Evolutionary conservation across 2,797 vertebrate species (phyloP).

Genomic region (Buceros bicornis): DNA sequence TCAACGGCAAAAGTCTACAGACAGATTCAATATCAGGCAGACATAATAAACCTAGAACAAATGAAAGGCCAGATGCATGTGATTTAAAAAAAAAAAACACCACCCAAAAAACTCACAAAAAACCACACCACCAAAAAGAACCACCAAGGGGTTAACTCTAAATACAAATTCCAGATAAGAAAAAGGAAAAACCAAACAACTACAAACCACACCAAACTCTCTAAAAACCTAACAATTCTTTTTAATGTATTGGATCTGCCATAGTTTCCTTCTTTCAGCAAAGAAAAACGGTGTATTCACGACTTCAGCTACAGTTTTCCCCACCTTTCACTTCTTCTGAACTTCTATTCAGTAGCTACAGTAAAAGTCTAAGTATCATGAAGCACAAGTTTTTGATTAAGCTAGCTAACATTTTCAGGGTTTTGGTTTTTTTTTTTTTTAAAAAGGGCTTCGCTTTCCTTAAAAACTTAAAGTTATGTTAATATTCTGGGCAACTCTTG

Average conservation of each 20-base stretch:
- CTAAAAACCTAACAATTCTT: neutral
- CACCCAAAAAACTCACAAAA: neutral
- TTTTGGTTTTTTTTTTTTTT: neutral
- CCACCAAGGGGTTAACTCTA: neutral
- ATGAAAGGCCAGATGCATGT: neutral
- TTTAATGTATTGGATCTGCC: neutral
- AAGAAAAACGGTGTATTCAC: neutral
- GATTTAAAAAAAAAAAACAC: neutral
- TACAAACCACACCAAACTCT: neutral
- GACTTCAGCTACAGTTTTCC: neutral
- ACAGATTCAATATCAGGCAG: neutral
- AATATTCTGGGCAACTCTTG: neutral
- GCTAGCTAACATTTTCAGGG: neutral
- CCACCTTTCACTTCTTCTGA: neutral
- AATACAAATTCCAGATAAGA: neutral
- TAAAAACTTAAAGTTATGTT: neutral
- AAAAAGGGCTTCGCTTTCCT: neutral
- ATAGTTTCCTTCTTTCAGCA: neutral
- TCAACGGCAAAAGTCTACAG: neutral
- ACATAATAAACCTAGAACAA: constrained; percentile 9
- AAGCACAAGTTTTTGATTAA: neutral
- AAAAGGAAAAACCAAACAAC: neutral
- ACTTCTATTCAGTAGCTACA: neutral
- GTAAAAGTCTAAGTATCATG: neutral
- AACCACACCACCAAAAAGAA: neutral